Conservation (phyloP, 2,888 invertebrate genomes). For the Cerceris ruficornis region DNA sequence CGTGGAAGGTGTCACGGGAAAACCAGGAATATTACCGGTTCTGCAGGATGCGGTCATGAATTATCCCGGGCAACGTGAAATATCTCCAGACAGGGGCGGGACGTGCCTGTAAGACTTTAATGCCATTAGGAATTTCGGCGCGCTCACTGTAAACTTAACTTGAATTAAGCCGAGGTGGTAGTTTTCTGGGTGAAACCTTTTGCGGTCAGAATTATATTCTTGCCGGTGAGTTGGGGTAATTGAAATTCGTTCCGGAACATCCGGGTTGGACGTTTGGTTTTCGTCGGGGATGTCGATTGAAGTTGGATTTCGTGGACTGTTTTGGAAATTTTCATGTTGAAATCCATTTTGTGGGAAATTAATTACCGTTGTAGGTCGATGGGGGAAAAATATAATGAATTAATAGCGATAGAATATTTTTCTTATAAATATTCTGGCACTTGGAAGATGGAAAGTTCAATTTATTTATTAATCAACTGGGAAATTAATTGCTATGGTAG, state of each 20-base stretch:
- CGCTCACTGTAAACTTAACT: constrained; percentile 8
- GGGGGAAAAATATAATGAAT: too few species aligned
- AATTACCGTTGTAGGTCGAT: too few species aligned
- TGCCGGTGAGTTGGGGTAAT: neutral
- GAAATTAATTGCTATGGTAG: too few species aligned
- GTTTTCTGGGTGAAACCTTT: constrained; percentile 8
- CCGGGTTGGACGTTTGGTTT: neutral
- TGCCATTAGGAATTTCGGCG: constrained; percentile 49
- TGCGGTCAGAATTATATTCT: too few species aligned
- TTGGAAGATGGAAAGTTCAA: too few species aligned
- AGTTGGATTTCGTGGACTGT: too few species aligned
- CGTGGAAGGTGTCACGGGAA: constrained; percentile 49
- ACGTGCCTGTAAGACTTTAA: constrained; percentile 49
- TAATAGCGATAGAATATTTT: neutral
- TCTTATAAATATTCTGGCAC: neutral
- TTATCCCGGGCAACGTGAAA: constrained; percentile 58
- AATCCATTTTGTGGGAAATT: too few species aligned
- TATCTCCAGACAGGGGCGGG: constrained; percentile 52
- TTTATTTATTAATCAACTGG: too few species aligned
- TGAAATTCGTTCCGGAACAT: neutral
- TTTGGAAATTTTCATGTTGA: too few species aligned
- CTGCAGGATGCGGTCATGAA: constrained; percentile 61
- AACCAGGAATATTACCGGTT: constrained; percentile 63
- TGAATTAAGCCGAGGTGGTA: constrained; percentile 35
- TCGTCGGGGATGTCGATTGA: neutral